Base-by-base conservation (phyloP, 2,113 vertebrate species). In the Notarius lentiginosus region DNA sequence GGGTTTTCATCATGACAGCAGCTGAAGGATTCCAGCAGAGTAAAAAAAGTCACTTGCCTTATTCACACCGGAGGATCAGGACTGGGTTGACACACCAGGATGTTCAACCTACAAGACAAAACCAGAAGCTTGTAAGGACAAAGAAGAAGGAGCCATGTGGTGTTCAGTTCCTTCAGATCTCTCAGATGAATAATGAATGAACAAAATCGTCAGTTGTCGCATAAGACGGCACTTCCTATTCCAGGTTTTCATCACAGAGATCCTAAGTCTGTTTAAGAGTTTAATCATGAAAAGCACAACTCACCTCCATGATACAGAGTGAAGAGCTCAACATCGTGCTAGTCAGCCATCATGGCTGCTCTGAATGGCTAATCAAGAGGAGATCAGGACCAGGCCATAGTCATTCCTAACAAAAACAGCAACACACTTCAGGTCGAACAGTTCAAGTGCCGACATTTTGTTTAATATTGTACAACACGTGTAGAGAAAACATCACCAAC, bases 161-260 rank as follows among this genome's bases (percentile, higher is more conserved):
- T 89, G 15, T 87, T 82, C 83, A 55, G 90, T 91, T 87, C 22
- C 14, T 18, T 86, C 87, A 89, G 87, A 87, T 91, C 93, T 93
- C 63, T 88, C 87, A 85, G 87, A 81, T 68, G 2, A 76, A 65
- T 41, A 41, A 41, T 41, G 30, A 61, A 61, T 47, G n/a, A 70
- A 82, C 88, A 90, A 93, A 90, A 93, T 97, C 96, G 94, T 97
- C 97, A 97, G 96, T 96, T 98, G 66, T 97, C 96, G 96, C 94
- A 96, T 98, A 96, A 94, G 97, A 97, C 94, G 96, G 97, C 96
- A 97, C 97, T 98, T 98, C 97, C 97, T 97, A 98, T 94, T 96
- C 94, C 89, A 92, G 90, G 90, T 89, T 96, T 93, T 98, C 97
- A 96, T 98, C 97, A 96, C 24, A 34, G 92, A 90, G 51, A 90